A percentile compares a stretch with the other conserved stretches of the same genome.
These are phyloP conservation scores for Mustelus asterias DNA, from an alignment of 2,113 vertebrate genomes.

Conservation along the genomic window DNA sequence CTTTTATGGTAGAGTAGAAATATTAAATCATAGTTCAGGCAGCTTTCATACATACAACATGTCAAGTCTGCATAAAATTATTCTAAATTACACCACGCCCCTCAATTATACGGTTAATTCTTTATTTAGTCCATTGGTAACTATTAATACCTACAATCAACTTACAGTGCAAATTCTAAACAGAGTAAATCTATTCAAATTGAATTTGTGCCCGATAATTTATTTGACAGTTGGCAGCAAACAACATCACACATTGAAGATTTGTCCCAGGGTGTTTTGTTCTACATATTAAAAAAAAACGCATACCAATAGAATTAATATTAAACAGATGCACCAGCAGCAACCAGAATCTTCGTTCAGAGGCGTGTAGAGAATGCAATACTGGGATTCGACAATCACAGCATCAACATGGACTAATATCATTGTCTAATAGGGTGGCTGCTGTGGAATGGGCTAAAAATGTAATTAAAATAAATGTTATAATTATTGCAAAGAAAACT, in stretches of 20 bases:
- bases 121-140: background rate
- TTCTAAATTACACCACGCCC: background rate
- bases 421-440: background rate
- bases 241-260: conserved; percentile 6
- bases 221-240: background rate
- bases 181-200: conserved; percentile 5
- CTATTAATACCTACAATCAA: background rate
- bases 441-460: background rate
- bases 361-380: background rate
- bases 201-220: background rate
- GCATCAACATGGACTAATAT: background rate
- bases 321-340: background rate
- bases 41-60: background rate
- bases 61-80: background rate
- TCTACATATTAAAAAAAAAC: background rate
- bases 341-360: background rate
- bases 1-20: background rate
- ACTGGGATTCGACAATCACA: background rate
- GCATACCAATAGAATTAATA: conserved; percentile 10
- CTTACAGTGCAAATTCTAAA: background rate
- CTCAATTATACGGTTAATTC: background rate
- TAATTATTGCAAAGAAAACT: background rate
- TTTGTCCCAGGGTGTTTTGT: background rate
- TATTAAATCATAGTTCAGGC: background rate
- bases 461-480: background rate